These are phyloP conservation scores for Xestia c-nigrum DNA, from an alignment of 2,888 invertebrate genomes.

Conservation along the genomic window DNA sequence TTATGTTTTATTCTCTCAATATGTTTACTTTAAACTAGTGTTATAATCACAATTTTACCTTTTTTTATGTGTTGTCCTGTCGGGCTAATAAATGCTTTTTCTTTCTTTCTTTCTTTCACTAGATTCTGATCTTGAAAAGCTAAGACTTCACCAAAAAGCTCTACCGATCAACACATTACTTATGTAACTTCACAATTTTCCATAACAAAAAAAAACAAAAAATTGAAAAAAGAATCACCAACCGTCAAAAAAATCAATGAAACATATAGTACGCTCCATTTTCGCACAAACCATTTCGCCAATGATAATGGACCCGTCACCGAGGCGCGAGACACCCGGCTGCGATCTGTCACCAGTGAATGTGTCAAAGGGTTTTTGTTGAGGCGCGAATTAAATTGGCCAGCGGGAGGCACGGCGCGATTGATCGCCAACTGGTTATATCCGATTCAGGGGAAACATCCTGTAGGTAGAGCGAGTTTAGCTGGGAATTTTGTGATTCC, in stretches of 20 bases:
- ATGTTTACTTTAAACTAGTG: too few species aligned
- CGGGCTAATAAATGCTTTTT: too few species aligned
- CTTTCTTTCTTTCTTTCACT: too few species aligned
- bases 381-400: slow-evolving; percentile 87
- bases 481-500: not conserved
- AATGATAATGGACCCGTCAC: slow-evolving; percentile 84
- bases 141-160: not conserved
- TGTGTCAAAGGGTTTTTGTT: slow-evolving; percentile 88
- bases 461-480: slow-evolving; percentile 31
- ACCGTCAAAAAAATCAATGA: slow-evolving; percentile 54
- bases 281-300: slow-evolving; percentile 69
- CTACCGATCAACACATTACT: not conserved
- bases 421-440: slow-evolving; percentile 82
- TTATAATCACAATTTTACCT: too few species aligned
- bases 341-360: slow-evolving; percentile 86
- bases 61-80: too few species aligned
- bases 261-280: slow-evolving; percentile 52
- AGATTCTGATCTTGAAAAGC: not conserved
- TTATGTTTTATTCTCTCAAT: too few species aligned
- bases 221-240: not conserved
- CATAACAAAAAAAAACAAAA: not conserved
- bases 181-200: not conserved
- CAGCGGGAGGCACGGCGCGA: slow-evolving; percentile 85
- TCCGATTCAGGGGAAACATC: slow-evolving; percentile 54
- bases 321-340: slow-evolving; percentile 84